A percentile compares a stretch with the other conserved stretches of the same genome.
phyloP scores from a whole-genome alignment of 2,113 vertebrate species.

The Abramis brama region DNA sequence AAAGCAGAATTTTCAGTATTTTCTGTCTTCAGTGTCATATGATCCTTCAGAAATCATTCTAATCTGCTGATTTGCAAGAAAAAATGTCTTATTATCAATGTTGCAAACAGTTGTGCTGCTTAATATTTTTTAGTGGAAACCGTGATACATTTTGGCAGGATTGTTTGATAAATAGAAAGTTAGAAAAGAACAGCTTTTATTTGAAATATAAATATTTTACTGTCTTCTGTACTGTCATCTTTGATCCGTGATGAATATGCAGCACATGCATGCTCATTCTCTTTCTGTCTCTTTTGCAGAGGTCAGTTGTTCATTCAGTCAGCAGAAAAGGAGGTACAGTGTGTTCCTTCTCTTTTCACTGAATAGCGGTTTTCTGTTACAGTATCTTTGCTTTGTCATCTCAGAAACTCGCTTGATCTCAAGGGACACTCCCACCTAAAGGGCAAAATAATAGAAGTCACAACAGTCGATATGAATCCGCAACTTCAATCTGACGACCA shows the following conservation, averaged over 20 bases:
- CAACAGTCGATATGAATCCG: neutral
- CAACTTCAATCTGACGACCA: slow-evolving; percentile 19
- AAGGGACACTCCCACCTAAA: slow-evolving; percentile 4
- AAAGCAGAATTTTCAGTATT: neutral
- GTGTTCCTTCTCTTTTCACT: slow-evolving; percentile 8
- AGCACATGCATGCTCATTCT: neutral
- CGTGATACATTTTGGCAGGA: neutral
- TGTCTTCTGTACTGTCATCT: neutral
- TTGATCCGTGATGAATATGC: neutral
- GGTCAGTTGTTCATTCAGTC: slow-evolving; percentile 12
- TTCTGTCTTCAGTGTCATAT: neutral
- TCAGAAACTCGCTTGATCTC: slow-evolving; percentile 18
- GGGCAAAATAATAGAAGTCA: slow-evolving; percentile 34
- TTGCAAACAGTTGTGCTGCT: neutral
- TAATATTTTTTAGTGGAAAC: neutral
- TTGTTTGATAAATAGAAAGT: neutral
- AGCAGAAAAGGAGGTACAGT: neutral
- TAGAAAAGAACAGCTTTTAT: neutral
- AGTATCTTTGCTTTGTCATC: slow-evolving; percentile 35
- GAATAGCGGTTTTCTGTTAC: slow-evolving; percentile 19
- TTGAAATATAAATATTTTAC: neutral
- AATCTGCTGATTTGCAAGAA: neutral
- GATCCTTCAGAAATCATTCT: slow-evolving; percentile 1
- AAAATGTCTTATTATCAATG: neutral
- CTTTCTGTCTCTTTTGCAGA: slow-evolving; percentile 24